phyloP scores from a whole-genome alignment of 2,888 invertebrate species.

The Andrena flavipes region DNA sequence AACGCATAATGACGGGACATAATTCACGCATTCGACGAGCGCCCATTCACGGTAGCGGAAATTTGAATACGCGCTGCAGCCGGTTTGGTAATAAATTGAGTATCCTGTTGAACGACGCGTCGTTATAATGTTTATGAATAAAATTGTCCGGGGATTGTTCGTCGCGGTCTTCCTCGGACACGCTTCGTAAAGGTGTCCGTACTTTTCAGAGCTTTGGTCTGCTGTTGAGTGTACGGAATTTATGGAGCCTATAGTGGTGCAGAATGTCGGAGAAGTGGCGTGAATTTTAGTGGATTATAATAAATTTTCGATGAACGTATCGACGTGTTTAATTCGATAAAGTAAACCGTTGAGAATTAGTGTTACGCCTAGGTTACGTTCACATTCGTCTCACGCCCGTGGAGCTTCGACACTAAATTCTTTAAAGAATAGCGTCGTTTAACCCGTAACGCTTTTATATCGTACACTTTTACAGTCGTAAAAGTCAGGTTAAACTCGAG shows the following conservation, averaged over 20 bases:
- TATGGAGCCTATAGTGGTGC: neutral
- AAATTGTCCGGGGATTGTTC: neutral
- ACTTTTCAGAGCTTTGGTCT: neutral
- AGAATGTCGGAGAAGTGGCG: neutral
- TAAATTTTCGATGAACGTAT: neutral
- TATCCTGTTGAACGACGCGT: conserved; percentile 5
- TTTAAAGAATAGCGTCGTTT: conserved; percentile 21
- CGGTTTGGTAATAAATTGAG: conserved; percentile 28
- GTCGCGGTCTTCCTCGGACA: neutral
- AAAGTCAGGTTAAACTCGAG: conserved; percentile 49
- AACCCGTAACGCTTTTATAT: conserved; percentile 41
- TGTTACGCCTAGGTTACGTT: neutral
- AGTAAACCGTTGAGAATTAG: neutral
- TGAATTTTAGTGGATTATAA: neutral
- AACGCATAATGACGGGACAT: conserved; percentile 46
- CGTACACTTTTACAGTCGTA: conserved; percentile 44
- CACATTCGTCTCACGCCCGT: neutral
- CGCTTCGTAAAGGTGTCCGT: neutral
- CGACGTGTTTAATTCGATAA: neutral
- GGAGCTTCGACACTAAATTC: neutral
- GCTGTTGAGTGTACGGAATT: neutral
- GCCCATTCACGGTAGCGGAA: neutral
- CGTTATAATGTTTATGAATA: conserved; percentile 7
- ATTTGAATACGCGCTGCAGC: conserved; percentile 12
- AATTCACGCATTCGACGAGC: conserved; percentile 55